Conservation (phyloP, 2,113 vertebrate genomes). For the Semnornis frantzii region DNA sequence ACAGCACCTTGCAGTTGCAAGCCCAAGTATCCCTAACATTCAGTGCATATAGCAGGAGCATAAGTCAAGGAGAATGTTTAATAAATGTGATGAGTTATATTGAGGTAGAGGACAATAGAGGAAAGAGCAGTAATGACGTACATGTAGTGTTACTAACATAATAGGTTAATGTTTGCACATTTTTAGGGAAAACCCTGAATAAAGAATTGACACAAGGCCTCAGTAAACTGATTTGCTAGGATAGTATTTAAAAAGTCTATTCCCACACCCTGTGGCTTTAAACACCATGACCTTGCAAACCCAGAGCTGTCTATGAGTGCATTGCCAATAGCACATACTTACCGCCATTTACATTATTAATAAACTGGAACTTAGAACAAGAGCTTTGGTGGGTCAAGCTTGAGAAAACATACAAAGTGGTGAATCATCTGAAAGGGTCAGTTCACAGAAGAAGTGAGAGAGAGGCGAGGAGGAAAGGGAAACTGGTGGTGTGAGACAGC, state of each 20-base stretch:
- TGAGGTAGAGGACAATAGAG: not conserved
- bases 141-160: not conserved
- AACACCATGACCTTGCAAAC: not conserved
- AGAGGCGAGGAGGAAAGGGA: not conserved
- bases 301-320: rapidly evolving
- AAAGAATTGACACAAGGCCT: not conserved
- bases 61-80: not conserved
- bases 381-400: not conserved
- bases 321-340: not conserved
- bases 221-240: not conserved
- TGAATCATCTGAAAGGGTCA: not conserved
- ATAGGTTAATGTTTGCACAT: not conserved
- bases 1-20: not conserved
- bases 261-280: not conserved
- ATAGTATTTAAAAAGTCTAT: not conserved
- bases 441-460: not conserved
- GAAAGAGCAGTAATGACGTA: not conserved
- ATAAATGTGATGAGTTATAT: not conserved
- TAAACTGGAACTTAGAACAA: not conserved
- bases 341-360: not conserved
- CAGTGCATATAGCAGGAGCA: rapidly evolving
- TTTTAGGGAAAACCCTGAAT: not conserved
- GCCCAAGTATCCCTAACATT: not conserved
- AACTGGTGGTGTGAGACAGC: not conserved
- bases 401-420: not conserved